Evolutionary conservation across 1,140 invertebrate genomes (phyloP).

Genomic region (Acromyrmex charruanus): DNA sequence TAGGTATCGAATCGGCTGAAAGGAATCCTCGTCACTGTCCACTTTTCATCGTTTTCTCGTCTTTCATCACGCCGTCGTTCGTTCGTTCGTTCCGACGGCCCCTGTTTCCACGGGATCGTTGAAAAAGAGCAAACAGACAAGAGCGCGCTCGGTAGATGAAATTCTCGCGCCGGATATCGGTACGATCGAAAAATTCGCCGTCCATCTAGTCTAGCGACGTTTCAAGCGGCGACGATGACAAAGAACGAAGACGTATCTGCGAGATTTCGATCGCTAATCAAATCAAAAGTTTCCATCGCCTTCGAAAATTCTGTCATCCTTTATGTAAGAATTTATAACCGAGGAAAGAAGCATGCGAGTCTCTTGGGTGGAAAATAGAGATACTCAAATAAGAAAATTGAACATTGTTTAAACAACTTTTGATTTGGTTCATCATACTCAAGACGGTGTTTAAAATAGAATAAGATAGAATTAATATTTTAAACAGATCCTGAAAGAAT

Average conservation of each 20-base stretch:
- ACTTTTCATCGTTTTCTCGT: slow-evolving; percentile 65
- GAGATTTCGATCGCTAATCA: slow-evolving; percentile 42
- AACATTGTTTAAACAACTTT: too few species aligned
- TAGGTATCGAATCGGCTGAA: slow-evolving; percentile 53
- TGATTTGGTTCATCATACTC: too few species aligned
- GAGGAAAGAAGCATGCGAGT: neutral
- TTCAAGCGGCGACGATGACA: slow-evolving; percentile 11
- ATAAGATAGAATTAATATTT: too few species aligned
- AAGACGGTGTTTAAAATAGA: too few species aligned
- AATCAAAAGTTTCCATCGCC: slow-evolving; percentile 30
- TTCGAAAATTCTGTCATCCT: neutral
- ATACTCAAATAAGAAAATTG: too few species aligned
- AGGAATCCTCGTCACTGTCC: slow-evolving; percentile 63
- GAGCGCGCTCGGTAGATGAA: slow-evolving; percentile 40
- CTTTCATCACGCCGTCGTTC: slow-evolving; percentile 50
- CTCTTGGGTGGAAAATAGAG: neutral
- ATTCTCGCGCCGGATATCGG: slow-evolving; percentile 53
- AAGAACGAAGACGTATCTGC: slow-evolving; percentile 29
- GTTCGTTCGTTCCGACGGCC: slow-evolving; percentile 31
- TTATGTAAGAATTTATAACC: neutral
- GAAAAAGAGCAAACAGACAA: slow-evolving; percentile 38
- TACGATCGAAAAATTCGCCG: slow-evolving; percentile 53
- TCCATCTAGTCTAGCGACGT: slow-evolving; percentile 34
- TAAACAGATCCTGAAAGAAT: too few species aligned
- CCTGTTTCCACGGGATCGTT: slow-evolving; percentile 26